A percentile compares a stretch with the other conserved stretches of the same genome.
phyloP scores from a whole-genome alignment of 2,888 invertebrate species.

The Hoplodrina blanda region DNA sequence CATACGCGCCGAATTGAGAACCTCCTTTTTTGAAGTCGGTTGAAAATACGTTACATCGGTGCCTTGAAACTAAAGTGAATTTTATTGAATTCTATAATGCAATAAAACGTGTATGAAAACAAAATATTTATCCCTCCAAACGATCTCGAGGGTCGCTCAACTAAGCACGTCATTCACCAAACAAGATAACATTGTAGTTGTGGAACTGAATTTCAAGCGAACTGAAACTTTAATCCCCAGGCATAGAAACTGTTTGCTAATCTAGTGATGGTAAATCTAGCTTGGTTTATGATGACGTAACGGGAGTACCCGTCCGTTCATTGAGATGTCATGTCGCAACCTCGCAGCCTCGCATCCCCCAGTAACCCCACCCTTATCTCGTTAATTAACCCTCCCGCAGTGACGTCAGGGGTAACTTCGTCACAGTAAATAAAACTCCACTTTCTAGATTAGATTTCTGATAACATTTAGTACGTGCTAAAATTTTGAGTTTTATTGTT shows the following conservation, averaged over 20 bases:
- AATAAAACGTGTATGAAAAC: slow-evolving; percentile 29
- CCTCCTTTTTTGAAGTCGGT: no score
- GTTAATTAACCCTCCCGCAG: slow-evolving; percentile 66
- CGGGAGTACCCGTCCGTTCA: slow-evolving; percentile 67
- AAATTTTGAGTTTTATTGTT: slow-evolving; percentile 9
- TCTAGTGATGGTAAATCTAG: slow-evolving; percentile 9
- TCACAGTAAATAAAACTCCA: slow-evolving; percentile 65
- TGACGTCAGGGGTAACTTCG: slow-evolving; percentile 76
- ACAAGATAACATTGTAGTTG: slow-evolving; percentile 27
- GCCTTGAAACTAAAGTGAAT: slow-evolving; percentile 1
- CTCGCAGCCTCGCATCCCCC: slow-evolving; percentile 37
- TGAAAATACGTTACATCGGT: slow-evolving; percentile 3
- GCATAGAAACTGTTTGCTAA: slow-evolving; percentile 8
- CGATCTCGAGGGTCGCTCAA: slow-evolving; percentile 47
- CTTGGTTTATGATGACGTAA: slow-evolving; percentile 68
- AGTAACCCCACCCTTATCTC: slow-evolving; percentile 61
- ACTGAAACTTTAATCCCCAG: slow-evolving; percentile 22
- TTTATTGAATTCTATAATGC: slow-evolving; percentile 26
- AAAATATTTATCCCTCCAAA: slow-evolving; percentile 59
- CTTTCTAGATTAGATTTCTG: slow-evolving; percentile 52
- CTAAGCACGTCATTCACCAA: slow-evolving; percentile 51
- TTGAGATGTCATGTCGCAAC: slow-evolving; percentile 69
- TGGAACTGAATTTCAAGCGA: slow-evolving; percentile 24
- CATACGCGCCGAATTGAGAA: no score
- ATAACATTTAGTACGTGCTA: slow-evolving; percentile 15